Evolutionary conservation across 2,888 invertebrate species (phyloP).

Genomic region (Torymus tubicola): DNA sequence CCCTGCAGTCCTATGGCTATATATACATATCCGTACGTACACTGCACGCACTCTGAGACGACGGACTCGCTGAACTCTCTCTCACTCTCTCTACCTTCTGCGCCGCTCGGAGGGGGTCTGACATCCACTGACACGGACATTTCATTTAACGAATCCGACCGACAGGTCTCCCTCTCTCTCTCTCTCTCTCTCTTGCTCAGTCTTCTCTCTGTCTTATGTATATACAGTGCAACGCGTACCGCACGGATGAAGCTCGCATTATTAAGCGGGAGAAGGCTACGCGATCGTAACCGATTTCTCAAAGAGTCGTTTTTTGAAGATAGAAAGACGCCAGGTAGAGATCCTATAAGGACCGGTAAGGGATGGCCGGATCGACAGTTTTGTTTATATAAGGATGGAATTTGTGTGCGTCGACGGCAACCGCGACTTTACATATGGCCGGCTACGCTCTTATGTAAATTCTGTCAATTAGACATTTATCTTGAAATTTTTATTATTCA

Average conservation of each 20-base stretch:
- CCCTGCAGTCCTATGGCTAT: conserved; percentile 58
- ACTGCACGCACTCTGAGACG: neutral
- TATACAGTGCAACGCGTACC: neutral
- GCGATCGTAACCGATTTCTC: conserved; percentile 65
- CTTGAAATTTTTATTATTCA: conserved; percentile 34
- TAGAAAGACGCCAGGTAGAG: neutral
- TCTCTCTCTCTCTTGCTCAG: conserved; percentile 13
- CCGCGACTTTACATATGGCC: neutral
- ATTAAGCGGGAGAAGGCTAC: conserved; percentile 19
- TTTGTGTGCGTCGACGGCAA: conserved; percentile 4
- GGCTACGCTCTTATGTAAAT: conserved; percentile 26
- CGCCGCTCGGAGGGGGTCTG: conserved; percentile 63
- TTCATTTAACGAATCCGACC: conserved; percentile 65
- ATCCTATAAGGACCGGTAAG: conserved; percentile 16
- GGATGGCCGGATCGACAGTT: neutral
- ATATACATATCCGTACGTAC: neutral
- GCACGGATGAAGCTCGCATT: conserved; percentile 12
- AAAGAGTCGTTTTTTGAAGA: conserved; percentile 61
- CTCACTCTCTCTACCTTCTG: neutral
- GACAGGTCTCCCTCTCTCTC: conserved; percentile 59
- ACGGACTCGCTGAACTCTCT: conserved; percentile 7
- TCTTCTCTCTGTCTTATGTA: conserved; percentile 44
- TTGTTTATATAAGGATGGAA: conserved; percentile 32
- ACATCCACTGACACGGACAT: conserved; percentile 66
- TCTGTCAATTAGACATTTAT: conserved; percentile 37